Conservation (phyloP, 2,888 invertebrate species). For the Sicus ferrugineus region DNA sequence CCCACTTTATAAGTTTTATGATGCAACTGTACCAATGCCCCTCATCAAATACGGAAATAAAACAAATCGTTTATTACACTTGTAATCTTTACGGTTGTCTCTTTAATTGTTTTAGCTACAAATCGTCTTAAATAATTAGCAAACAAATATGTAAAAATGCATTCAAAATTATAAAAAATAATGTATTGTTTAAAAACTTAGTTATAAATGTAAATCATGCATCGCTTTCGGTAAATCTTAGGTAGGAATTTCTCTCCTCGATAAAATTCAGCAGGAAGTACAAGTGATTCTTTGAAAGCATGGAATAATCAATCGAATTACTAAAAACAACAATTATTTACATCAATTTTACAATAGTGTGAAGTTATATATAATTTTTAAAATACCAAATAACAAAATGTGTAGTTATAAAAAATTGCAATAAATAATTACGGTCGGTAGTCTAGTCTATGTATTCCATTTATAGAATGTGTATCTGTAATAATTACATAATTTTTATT, state of each 20-base stretch:
- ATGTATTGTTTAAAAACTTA: not conserved
- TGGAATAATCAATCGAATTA: conserved; percentile 6
- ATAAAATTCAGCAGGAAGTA: not conserved
- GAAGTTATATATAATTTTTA: not conserved
- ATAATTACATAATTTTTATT: no score
- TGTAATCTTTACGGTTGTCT: not conserved
- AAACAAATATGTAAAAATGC: not conserved
- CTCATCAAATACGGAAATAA: no score
- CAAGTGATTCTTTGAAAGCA: not conserved
- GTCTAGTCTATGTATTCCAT: no score
- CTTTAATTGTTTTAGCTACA: not conserved
- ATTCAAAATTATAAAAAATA: not conserved
- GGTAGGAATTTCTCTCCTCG: no score
- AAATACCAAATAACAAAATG: not conserved
- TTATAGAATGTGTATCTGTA: no score
- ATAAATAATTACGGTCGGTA: no score
- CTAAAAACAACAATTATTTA: conserved; percentile 14
- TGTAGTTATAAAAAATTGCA: not conserved
- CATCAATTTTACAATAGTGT: conserved; percentile 1
- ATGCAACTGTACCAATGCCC: no score
- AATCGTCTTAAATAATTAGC: not conserved
- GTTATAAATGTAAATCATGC: no score
- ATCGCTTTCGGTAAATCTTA: no score
- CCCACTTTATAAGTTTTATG: no score
- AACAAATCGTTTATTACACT: no score